These are phyloP conservation scores for Scaptomyza flava DNA, from an alignment of 2,888 invertebrate genomes.

Conservation along the genomic window DNA sequence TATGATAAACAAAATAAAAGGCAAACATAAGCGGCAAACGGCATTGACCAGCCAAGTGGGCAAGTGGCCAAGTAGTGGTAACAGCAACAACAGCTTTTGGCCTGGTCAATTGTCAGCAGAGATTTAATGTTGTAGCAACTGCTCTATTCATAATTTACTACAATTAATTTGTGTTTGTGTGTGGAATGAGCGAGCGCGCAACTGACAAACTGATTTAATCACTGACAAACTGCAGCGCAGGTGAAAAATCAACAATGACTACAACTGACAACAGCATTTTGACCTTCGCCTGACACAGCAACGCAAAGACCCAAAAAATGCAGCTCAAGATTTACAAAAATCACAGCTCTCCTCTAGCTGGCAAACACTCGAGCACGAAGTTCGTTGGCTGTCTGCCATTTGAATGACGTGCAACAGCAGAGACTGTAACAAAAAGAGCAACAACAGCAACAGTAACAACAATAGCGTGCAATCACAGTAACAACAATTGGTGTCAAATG, in stretches of 20 bases:
- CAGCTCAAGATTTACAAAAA: slow-evolving; percentile 52
- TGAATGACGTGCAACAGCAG: slow-evolving; percentile 74
- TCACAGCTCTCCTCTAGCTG: slow-evolving; percentile 37
- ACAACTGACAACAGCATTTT: slow-evolving; percentile 51
- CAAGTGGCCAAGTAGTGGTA: slow-evolving; percentile 28
- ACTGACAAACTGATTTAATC: slow-evolving; percentile 53
- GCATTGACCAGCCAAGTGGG: slow-evolving; percentile 78
- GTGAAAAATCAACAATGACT: slow-evolving; percentile 39
- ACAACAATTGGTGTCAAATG: slow-evolving; percentile 79
- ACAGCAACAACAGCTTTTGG: slow-evolving; percentile 18
- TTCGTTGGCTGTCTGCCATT: slow-evolving; percentile 79
- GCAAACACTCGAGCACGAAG: slow-evolving; percentile 75
- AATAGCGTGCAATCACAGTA: slow-evolving; percentile 70
- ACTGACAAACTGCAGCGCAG: slow-evolving; percentile 65
- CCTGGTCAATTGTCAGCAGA: slow-evolving; percentile 37
- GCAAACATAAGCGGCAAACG: slow-evolving; percentile 49
- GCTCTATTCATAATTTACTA: slow-evolving; percentile 59
- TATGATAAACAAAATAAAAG: slow-evolving; percentile 19
- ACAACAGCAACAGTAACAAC: slow-evolving; percentile 36
- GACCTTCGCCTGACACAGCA: slow-evolving; percentile 69
- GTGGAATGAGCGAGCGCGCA: slow-evolving; percentile 13
- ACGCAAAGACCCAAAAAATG: slow-evolving; percentile 36
- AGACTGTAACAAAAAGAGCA: slow-evolving; percentile 47
- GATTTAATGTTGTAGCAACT: slow-evolving; percentile 23
- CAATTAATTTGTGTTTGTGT: slow-evolving; percentile 39